These are phyloP conservation scores for Ochotona curzoniae DNA, from an alignment of 2,113 vertebrate species.

Conservation along the genomic window DNA sequence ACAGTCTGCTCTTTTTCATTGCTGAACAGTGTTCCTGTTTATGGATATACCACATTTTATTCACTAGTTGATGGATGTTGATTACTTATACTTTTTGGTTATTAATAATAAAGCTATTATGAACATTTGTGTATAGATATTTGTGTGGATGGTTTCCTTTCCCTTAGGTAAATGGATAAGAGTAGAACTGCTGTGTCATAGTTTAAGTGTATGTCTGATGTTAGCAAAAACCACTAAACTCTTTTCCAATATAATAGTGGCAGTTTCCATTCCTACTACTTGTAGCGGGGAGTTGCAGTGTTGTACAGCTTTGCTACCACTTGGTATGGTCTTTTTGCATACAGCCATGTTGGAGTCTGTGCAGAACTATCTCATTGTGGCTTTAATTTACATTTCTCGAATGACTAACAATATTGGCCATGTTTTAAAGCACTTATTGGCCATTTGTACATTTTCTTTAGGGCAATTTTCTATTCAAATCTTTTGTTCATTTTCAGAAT, in stretches of 20 bases:
- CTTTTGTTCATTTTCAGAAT: not conserved
- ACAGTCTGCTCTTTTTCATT: not conserved
- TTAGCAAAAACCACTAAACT: not conserved
- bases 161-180: not conserved
- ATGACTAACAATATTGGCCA: not conserved
- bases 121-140: not conserved
- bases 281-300: not conserved
- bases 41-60: not conserved
- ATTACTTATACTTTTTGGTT: not conserved
- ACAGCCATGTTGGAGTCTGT: not conserved
- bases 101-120: not conserved
- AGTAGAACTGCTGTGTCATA: not conserved
- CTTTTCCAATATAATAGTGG: not conserved
- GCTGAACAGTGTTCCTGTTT: not conserved
- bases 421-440: not conserved
- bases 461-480: not conserved
- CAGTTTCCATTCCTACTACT: not conserved
- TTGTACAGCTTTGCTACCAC: not conserved
- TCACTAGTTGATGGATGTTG: not conserved
- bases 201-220: not conserved
- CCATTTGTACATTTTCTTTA: not conserved
- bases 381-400: not conserved
- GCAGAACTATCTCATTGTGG: not conserved
- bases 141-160: not conserved
- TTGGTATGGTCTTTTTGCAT: not conserved